Conservation (phyloP, 2,797 vertebrate genomes). For the Peromyscus nudipes region DNA sequence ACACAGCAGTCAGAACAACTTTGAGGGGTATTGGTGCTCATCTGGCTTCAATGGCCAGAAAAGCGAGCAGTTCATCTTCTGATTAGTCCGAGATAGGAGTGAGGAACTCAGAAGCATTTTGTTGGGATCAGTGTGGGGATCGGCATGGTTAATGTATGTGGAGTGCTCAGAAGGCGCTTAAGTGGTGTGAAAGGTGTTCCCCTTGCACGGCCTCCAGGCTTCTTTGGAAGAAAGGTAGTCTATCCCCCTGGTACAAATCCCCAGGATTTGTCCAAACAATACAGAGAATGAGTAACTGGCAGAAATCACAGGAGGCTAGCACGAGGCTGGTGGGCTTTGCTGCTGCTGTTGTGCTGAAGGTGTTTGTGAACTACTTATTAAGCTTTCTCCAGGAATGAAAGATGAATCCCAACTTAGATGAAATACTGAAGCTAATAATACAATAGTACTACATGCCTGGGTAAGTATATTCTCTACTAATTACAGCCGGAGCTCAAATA, state of each 20-base stretch:
- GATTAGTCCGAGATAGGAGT: not conserved
- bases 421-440: slow-evolving; percentile 34
- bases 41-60: not conserved
- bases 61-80: not conserved
- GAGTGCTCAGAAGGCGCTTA: not conserved
- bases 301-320: not conserved
- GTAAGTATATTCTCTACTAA: not conserved
- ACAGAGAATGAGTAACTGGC: not conserved
- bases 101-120: not conserved
- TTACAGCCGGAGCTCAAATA: slow-evolving; percentile 29
- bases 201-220: not conserved
- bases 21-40: not conserved
- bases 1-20: not conserved
- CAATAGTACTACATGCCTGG: not conserved
- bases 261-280: not conserved
- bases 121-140: not conserved
- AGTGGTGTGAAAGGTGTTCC: not conserved
- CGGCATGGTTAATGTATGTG: not conserved
- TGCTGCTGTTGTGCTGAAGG: not conserved
- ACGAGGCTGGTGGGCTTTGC: not conserved
- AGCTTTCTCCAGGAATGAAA: not conserved
- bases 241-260: not conserved
- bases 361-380: slow-evolving; percentile 38
- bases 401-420: not conserved
- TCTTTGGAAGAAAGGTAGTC: not conserved